Conservation (phyloP, 1,140 invertebrate genomes). For the Sitophilus oryzae region DNA sequence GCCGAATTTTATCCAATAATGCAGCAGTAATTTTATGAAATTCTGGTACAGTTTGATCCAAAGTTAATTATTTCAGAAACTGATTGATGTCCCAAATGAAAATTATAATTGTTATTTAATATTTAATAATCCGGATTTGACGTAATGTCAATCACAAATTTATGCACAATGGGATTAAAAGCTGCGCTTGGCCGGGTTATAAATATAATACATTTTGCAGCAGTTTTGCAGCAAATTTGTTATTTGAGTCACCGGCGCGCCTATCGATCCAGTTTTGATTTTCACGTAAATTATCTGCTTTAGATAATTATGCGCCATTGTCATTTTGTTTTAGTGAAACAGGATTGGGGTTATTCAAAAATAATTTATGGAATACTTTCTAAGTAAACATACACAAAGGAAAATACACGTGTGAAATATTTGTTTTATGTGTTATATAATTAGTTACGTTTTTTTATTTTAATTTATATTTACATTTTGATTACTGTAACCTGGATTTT, state of each 20-base stretch:
- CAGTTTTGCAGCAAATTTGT: conserved; percentile 19
- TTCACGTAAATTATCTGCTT: background rate
- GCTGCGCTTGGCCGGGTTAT: conserved; percentile 1
- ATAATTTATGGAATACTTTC: too few species aligned
- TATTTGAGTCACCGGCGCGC: conserved; percentile 4
- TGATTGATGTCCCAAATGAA: conserved; percentile 37
- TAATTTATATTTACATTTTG: too few species aligned
- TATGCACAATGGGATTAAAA: conserved; percentile 31
- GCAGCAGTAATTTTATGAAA: conserved; percentile 20
- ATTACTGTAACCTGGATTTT: too few species aligned
- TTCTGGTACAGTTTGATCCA: conserved; percentile 24
- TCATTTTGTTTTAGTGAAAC: background rate
- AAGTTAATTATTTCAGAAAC: conserved; percentile 33
- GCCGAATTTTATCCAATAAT: conserved; percentile 17
- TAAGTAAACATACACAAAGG: too few species aligned
- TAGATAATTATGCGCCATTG: background rate
- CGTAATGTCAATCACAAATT: conserved; percentile 33
- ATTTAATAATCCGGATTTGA: conserved; percentile 36
- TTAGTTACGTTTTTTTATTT: too few species aligned
- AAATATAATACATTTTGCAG: conserved; percentile 22
- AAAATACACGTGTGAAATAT: too few species aligned
- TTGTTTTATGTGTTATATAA: too few species aligned
- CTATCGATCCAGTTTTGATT: background rate
- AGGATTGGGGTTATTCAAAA: too few species aligned
- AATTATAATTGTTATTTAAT: conserved; percentile 39